Evolutionary conservation across 2,888 invertebrate genomes (phyloP).

Genomic region (Agrotis clavis): DNA sequence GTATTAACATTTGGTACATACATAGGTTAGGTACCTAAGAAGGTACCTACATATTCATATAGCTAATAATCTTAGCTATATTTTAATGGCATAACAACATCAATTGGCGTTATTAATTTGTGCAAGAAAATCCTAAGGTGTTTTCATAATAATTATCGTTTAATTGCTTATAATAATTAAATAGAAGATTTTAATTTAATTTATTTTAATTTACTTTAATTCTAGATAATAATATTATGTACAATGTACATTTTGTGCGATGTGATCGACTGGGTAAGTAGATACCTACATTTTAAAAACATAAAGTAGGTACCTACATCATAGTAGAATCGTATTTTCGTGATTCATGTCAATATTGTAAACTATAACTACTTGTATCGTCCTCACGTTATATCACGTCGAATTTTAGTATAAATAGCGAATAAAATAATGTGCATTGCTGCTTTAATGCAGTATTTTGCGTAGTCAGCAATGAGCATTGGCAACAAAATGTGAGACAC

Average conservation of each 20-base stretch:
- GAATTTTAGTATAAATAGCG: no score
- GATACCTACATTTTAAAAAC: slow-evolving; percentile 12
- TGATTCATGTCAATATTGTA: background rate
- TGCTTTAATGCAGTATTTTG: no score
- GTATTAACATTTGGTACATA: slow-evolving; percentile 12
- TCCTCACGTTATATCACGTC: no score
- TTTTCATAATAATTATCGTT: slow-evolving; percentile 25
- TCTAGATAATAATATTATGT: slow-evolving; percentile 9
- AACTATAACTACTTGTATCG: background rate
- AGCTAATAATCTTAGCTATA: slow-evolving; percentile 27
- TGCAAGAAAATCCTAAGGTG: slow-evolving; percentile 49
- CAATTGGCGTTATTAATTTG: slow-evolving; percentile 68
- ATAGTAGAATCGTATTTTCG: background rate
- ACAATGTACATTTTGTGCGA: slow-evolving; percentile 35
- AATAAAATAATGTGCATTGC: no score
- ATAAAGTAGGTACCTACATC: background rate
- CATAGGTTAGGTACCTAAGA: background rate
- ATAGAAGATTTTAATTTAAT: no score
- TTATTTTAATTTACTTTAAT: no score
- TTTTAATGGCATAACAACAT: slow-evolving; percentile 60
- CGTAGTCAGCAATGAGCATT: no score
- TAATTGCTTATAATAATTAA: slow-evolving; percentile 13
- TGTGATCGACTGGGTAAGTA: background rate
- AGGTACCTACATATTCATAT: background rate
- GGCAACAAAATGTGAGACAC: slow-evolving; percentile 40